These are phyloP conservation scores for Cryptocephalus primarius DNA, from an alignment of 2,888 invertebrate species.

Conservation along the genomic window DNA sequence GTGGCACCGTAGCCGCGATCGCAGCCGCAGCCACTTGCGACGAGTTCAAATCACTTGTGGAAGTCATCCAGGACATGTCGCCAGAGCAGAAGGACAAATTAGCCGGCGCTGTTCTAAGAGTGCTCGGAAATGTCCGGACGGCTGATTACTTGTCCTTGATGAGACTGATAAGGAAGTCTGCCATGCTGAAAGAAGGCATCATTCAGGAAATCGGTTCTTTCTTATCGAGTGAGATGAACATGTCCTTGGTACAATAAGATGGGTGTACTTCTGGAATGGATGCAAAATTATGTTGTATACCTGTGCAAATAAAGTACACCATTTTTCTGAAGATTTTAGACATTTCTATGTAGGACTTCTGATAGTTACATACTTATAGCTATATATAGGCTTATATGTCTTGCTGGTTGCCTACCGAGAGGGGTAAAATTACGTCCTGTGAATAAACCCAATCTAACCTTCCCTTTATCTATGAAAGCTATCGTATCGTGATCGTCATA, in stretches of 20 bases:
- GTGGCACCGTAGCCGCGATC: slow-evolving; percentile 28
- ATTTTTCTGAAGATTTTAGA: too few relatives aligned
- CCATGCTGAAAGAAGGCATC: slow-evolving; percentile 17
- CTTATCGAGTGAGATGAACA: slow-evolving; percentile 22
- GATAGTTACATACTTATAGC: too few relatives aligned
- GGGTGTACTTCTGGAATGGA: background rate
- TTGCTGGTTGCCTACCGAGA: too few relatives aligned
- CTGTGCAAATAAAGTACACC: too few relatives aligned
- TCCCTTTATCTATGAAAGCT: too few relatives aligned
- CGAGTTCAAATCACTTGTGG: slow-evolving; percentile 29
- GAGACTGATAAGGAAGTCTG: slow-evolving; percentile 18
- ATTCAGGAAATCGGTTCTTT: slow-evolving; percentile 22
- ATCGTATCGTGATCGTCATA: too few relatives aligned
- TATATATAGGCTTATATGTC: too few relatives aligned
- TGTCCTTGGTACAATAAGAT: slow-evolving; percentile 8
- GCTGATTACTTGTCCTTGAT: slow-evolving; percentile 21
- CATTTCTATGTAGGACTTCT: too few relatives aligned
- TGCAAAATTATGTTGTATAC: too few relatives aligned
- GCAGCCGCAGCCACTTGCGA: slow-evolving; percentile 19
- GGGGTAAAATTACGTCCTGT: too few relatives aligned
- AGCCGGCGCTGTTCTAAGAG: slow-evolving; percentile 14
- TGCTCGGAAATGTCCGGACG: slow-evolving; percentile 17
- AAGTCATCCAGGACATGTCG: slow-evolving; percentile 15
- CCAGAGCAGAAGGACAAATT: slow-evolving; percentile 23
- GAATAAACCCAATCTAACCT: too few relatives aligned